phyloP scores from a whole-genome alignment of 2,113 vertebrate species.

The Laticauda colubrina region DNA sequence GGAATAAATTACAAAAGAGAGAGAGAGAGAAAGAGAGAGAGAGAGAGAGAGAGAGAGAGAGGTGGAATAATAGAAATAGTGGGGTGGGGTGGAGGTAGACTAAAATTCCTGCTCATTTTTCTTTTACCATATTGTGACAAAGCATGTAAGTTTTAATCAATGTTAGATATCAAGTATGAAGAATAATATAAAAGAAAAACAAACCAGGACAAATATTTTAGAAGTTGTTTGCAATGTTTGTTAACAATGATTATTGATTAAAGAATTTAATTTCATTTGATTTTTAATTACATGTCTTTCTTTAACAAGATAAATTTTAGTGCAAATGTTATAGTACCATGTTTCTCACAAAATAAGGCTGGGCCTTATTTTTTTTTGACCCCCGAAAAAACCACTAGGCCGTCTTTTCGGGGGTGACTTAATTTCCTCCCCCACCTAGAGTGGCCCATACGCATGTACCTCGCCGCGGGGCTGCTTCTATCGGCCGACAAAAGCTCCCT shows the following conservation, averaged over 20 bases:
- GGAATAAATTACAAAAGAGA: not conserved
- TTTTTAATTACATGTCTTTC: not conserved
- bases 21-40: not conserved
- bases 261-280: not conserved
- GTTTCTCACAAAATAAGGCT: no score
- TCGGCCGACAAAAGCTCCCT: no score
- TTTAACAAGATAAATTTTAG: not conserved
- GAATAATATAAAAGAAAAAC: not conserved
- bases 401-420: no score
- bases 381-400: no score
- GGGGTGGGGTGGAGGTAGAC: not conserved
- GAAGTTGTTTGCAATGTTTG: not conserved
- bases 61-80: not conserved
- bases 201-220: not conserved
- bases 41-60: not conserved
- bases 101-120: not conserved
- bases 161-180: not conserved
- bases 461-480: no score
- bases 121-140: not conserved
- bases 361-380: no score
- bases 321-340: not conserved
- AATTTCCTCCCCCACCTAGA: no score
- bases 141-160: not conserved
- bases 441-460: no score
- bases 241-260: not conserved